phyloP scores from a whole-genome alignment of 2,797 vertebrate genomes.

The Bovichtus variegatus region DNA sequence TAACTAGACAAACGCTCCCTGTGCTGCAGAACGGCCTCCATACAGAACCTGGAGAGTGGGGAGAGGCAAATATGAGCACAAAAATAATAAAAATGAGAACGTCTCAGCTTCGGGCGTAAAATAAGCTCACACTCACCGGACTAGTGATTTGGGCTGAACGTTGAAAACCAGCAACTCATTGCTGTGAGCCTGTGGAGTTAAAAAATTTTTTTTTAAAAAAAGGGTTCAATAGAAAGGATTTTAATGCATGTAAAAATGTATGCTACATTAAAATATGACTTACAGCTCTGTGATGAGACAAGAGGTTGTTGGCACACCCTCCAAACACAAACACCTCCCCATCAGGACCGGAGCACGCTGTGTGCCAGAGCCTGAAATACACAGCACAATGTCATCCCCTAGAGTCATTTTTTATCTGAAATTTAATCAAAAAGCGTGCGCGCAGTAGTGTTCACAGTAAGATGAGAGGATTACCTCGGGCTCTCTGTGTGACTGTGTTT shows the following conservation, averaged over 20 bases:
- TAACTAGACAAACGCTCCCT: constrained; percentile 88
- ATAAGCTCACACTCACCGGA: constrained; percentile 86
- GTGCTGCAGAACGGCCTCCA: constrained; percentile 91
- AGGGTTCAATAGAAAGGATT: neutral
- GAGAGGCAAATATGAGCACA: neutral
- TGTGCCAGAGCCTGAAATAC: constrained; percentile 93
- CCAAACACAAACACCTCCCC: constrained; percentile 98
- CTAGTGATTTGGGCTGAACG: constrained; percentile 93
- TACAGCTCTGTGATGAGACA: constrained; percentile 94
- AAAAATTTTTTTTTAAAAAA: too few relatives aligned
- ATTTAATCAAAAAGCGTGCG: neutral
- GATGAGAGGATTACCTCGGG: constrained; percentile 59
- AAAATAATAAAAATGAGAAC: neutral
- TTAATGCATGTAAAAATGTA: neutral
- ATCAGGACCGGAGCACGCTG: constrained; percentile 92
- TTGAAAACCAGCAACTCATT: constrained; percentile 94
- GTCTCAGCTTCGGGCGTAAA: neutral
- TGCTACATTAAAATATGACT: constrained; percentile 41
- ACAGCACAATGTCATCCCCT: neutral
- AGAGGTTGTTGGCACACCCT: constrained; percentile 96
- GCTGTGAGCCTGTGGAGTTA: constrained; percentile 90
- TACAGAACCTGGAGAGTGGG: constrained; percentile 87
- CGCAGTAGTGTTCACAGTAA: neutral
- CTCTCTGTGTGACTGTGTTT: constrained; percentile 90
- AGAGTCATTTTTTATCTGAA: too few relatives aligned